phyloP scores from a whole-genome alignment of 2,888 invertebrate genomes.

The Plagodis pulveraria region DNA sequence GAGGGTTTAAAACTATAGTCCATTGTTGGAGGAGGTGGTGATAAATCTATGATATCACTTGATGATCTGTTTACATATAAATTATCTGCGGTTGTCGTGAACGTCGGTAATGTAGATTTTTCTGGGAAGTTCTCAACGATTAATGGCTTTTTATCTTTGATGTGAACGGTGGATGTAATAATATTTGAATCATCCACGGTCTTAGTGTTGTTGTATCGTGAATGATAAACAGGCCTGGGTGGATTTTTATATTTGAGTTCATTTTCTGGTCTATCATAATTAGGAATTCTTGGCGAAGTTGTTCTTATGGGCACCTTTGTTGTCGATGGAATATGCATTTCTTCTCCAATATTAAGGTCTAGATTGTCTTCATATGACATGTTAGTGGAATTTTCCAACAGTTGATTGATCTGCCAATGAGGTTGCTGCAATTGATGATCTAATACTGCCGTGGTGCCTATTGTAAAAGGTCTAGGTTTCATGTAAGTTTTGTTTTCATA shows the following conservation, averaged over 20 bases:
- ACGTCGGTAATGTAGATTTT: slow-evolving; percentile 62
- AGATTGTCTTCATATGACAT: slow-evolving; percentile 72
- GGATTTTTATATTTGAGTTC: slow-evolving; percentile 57
- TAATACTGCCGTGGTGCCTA: slow-evolving; percentile 60
- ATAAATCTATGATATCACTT: slow-evolving; percentile 77
- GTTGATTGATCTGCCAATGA: slow-evolving; percentile 80
- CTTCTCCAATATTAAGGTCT: slow-evolving; percentile 76
- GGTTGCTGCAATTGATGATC: slow-evolving; percentile 79
- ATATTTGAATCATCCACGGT: slow-evolving; percentile 66
- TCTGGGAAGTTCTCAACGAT: slow-evolving; percentile 65
- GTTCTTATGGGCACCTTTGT: slow-evolving; percentile 46
- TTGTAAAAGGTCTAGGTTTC: slow-evolving; percentile 76
- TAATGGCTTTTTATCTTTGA: slow-evolving; percentile 75
- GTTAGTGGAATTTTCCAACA: slow-evolving; percentile 72
- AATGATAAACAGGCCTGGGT: slow-evolving; percentile 52
- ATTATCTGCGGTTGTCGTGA: slow-evolving; percentile 56
- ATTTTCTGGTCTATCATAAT: slow-evolving; percentile 40
- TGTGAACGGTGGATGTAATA: slow-evolving; percentile 78
- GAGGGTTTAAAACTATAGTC: slow-evolving; percentile 75
- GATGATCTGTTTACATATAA: slow-evolving; percentile 62
- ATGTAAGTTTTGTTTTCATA: slow-evolving; percentile 57
- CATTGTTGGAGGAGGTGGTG: slow-evolving; percentile 77
- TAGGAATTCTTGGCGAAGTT: slow-evolving; percentile 46
- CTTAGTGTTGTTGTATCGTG: slow-evolving; percentile 52
- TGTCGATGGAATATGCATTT: slow-evolving; percentile 56